Percentiles rank a stretch among this genome's conserved stretches.
Conservation (phyloP, 92 coral and sea anemone genomes). For the Umimayanthus chanpuru region DNA sequence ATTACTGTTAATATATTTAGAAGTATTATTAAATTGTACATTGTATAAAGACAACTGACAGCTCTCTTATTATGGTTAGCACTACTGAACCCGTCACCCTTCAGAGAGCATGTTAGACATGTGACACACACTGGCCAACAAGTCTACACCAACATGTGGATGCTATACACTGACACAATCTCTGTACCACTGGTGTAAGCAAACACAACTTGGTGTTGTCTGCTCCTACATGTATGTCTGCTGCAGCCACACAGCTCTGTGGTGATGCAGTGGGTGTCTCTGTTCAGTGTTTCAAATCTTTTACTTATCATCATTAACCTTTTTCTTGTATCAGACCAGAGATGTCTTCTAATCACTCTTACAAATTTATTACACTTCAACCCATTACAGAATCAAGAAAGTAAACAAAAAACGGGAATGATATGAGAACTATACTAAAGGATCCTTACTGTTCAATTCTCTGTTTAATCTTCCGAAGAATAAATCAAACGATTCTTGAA, state of each 20-base stretch:
- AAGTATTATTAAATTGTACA: too few species aligned
- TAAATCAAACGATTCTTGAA: too few species aligned
- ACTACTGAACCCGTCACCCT: background rate
- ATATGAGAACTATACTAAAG: too few species aligned
- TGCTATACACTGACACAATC: slow-evolving; percentile 29
- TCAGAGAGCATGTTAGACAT: slow-evolving; percentile 35
- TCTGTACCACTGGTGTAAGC: slow-evolving; percentile 24
- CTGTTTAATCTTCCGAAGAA: too few species aligned
- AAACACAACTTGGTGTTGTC: slow-evolving; percentile 25
- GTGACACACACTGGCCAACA: slow-evolving; percentile 7
- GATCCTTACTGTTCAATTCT: too few species aligned
- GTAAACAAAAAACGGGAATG: too few species aligned
- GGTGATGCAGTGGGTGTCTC: background rate
- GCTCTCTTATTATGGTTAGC: slow-evolving; percentile 23
- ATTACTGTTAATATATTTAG: too few species aligned
- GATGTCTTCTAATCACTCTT: too few species aligned
- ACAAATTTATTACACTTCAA: too few species aligned
- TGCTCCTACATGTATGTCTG: slow-evolving; percentile 40
- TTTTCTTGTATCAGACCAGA: background rate
- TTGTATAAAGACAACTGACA: background rate
- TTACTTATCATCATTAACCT: slow-evolving; percentile 43
- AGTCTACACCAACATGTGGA: slow-evolving; percentile 35
- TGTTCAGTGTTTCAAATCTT: slow-evolving; percentile 37
- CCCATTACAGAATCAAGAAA: too few species aligned
- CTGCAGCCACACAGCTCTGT: slow-evolving; percentile 22